Base-by-base conservation (phyloP, 2,888 invertebrate genomes). In the Kuschelorhynchus macadamiae region DNA sequence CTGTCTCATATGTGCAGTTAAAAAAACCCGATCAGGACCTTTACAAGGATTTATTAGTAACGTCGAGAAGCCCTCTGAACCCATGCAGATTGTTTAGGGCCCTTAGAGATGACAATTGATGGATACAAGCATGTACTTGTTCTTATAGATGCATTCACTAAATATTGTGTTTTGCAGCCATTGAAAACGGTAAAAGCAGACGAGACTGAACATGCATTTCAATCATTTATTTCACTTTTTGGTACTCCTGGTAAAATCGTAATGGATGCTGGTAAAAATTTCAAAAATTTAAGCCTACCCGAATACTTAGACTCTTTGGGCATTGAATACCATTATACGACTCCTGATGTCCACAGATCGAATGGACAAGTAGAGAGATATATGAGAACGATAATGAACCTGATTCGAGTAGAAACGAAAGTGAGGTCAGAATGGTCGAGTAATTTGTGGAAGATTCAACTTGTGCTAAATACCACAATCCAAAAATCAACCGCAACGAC, bases 331-430 rank as follows among this genome's bases (percentile, higher is more conserved):
- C 67, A 71, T 32, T 71, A 41, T 61, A 57, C 59, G 11, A 69
- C 59, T 3, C 62, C 64, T 14, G 67, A 71, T 16, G 67, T 25
- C 25, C 25, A 25, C 32, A 33, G 69, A 21, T 66, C 57, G 17
- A 72, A 72, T 32, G 71, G 70, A 11, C 71, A 72, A 44, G 71
- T 72, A 3, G 71, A 71, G 33, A 42, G 66, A 3, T 44, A 18
- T 73, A 74, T 74, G 68, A 32, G 70, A 21, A 73, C 71, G 3
- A 70, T 73, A 8, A 71, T 57, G 59, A 71, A 73, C 55, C 59
- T 72, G 17, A n/a, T 46, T n/a, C 32, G 71, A 17, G 52, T 71
- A 12, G 14, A 57, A 47, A 21, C 25, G 2, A 59, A 25, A 12
- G 25, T 25, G 25, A 25, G 7, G 25, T 18, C 39, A 42, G 56